Evolutionary conservation across 2,797 vertebrate species (phyloP).

Genomic region (Falco peregrinus): DNA sequence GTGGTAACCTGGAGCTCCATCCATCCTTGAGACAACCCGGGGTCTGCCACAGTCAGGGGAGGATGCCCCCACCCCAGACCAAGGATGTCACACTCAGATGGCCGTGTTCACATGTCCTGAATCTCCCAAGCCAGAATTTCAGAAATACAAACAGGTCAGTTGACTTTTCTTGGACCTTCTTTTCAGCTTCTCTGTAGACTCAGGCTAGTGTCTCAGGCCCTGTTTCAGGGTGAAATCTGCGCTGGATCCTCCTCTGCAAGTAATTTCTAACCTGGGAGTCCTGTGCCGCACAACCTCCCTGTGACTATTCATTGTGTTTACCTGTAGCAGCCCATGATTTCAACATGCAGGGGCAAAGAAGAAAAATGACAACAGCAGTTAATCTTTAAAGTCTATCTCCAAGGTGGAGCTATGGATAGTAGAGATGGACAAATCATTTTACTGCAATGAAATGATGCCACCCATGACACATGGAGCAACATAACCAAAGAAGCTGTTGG

Average conservation of each 20-base stretch:
- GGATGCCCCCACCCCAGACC: background rate
- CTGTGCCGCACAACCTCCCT: background rate
- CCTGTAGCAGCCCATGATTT: background rate
- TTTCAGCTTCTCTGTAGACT: background rate
- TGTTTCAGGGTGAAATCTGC: background rate
- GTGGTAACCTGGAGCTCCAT: background rate
- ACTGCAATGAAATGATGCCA: background rate
- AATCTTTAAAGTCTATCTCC: background rate
- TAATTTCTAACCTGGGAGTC: background rate
- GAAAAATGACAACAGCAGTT: background rate
- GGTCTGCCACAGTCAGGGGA: background rate
- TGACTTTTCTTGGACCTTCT: background rate
- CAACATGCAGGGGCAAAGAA: background rate
- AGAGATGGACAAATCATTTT: background rate
- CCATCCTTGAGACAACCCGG: background rate
- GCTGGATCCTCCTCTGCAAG: background rate
- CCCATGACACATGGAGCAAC: background rate
- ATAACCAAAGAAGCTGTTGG: background rate
- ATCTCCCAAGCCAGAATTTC: background rate
- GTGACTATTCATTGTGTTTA: background rate
- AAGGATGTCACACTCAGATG: background rate
- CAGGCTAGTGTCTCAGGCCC: background rate
- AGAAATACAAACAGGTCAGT: background rate
- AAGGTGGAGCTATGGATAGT: background rate
- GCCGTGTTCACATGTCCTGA: too few relatives aligned